Evolutionary conservation across 2,888 invertebrate species (phyloP), one percentile per base, ranked within the genome.

Genomic region (Colostygia pectinataria): DNA sequence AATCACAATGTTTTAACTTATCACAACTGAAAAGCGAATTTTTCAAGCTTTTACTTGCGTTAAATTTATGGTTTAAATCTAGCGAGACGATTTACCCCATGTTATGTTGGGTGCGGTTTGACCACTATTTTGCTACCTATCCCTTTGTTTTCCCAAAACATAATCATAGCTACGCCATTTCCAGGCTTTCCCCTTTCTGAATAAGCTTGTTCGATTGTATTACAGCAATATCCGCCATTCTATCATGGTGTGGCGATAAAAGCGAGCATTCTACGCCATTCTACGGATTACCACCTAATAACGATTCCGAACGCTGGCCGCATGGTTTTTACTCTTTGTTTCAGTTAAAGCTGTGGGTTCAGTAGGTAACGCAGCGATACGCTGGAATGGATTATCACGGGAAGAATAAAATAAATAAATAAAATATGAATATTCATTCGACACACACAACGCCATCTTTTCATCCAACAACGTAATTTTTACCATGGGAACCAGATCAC

Each of bases 321-420:
- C 41, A 13, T 25, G 41, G 41, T 41, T 41, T 39, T 37, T 48
- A 25, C 41, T 37, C 25, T 48, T 36, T 48, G 41, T 41, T 48
- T 41, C 24, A 12, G 13, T 15, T 13, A 12, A 29, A 15, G 47
- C 24, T n/a, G 24, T 20, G 20, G 20, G 2, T 6, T 2, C n/a
- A 23, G 24, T 1, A 10, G 13, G 9, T 4, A 4, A 27, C n/a
- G 45, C 45, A 9, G 20, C 6, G 2, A 3, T 23, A 8, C 7
- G 0, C 9, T 7, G 1, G 7, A 15, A 15, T 15, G 15, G 15
- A 3, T 15, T 4, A 4, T 15, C 15, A 15, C 15, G 15, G 15
- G 4, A 2, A 15, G 15, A n/a, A n/a, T n/a, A n/a, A n/a, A n/a
- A n/a, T n/a, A n/a, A n/a, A n/a, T n/a, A n/a, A n/a, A n/a, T n/a